These are phyloP conservation scores for Hoplias malabaricus DNA, from an alignment of 2,113 vertebrate species.

Conservation along the genomic window DNA sequence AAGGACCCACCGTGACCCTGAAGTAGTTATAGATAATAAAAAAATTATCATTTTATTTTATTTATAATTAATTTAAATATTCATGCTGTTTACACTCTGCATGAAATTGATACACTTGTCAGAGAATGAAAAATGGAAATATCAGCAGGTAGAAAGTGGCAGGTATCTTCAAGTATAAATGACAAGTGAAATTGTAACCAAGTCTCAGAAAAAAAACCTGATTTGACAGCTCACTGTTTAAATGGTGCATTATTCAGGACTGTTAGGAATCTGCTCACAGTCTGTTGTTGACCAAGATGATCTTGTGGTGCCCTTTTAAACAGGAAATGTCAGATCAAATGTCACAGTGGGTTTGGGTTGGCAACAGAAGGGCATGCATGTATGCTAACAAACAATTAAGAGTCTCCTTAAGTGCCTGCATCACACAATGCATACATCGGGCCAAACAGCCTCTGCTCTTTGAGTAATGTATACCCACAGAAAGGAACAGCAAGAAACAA, in stretches of 20 bases:
- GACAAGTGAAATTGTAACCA: neutral
- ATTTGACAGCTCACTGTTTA: neutral
- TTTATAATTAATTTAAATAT: too few species aligned
- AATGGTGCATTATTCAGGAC: neutral
- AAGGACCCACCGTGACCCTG: too few species aligned
- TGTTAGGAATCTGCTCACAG: constrained; percentile 16
- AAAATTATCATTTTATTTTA: too few species aligned
- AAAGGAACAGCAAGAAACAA: too few species aligned
- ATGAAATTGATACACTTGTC: too few species aligned
- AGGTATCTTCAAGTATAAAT: neutral
- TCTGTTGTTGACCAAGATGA: constrained; percentile 54
- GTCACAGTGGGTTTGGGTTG: constrained; percentile 50
- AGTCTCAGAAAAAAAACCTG: neutral
- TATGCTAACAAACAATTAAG: constrained; percentile 35
- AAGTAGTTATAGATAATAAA: too few species aligned
- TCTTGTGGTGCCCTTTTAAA: constrained; percentile 67
- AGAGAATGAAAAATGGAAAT: neutral
- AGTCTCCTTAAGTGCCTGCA: neutral
- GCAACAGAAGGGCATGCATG: constrained; percentile 53
- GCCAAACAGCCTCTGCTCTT: neutral
- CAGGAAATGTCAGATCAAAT: constrained; percentile 70
- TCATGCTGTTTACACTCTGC: too few species aligned
- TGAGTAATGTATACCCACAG: neutral
- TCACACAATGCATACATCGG: neutral
- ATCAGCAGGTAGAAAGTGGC: neutral